Conservation (phyloP, 2,797 vertebrate genomes). For the Clamator glandarius region DNA sequence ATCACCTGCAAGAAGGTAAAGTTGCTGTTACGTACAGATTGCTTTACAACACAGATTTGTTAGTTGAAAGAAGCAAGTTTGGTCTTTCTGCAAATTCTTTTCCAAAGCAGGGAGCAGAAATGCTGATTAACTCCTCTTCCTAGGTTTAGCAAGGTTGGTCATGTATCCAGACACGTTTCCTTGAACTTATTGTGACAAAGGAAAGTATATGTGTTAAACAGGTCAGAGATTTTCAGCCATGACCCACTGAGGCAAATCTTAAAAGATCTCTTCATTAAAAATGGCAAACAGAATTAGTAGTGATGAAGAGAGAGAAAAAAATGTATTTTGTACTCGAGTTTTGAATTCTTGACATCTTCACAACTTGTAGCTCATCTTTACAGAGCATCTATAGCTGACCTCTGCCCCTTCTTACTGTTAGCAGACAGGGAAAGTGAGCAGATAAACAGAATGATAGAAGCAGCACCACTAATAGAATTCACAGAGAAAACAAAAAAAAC, state of each 20-base stretch:
- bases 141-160: neutral
- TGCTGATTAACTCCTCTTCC: neutral
- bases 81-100: neutral
- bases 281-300: neutral
- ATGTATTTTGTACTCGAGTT: neutral
- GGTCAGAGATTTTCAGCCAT: neutral
- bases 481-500: neutral
- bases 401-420: neutral
- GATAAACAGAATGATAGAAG: neutral
- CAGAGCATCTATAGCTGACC: neutral
- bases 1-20: conserved; percentile 81
- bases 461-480: neutral
- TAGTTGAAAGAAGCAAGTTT: neutral
- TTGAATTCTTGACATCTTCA: neutral
- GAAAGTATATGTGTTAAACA: neutral
- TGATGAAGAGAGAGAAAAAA: neutral
- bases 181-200: neutral
- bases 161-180: fast-evolving
- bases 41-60: neutral
- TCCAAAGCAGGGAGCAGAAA: neutral
- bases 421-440: neutral
- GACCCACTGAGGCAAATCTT: neutral
- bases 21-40: neutral
- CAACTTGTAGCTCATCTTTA: neutral
- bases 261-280: neutral